Conservation (phyloP, 2,797 vertebrate species). For the Buceros bicornis region DNA sequence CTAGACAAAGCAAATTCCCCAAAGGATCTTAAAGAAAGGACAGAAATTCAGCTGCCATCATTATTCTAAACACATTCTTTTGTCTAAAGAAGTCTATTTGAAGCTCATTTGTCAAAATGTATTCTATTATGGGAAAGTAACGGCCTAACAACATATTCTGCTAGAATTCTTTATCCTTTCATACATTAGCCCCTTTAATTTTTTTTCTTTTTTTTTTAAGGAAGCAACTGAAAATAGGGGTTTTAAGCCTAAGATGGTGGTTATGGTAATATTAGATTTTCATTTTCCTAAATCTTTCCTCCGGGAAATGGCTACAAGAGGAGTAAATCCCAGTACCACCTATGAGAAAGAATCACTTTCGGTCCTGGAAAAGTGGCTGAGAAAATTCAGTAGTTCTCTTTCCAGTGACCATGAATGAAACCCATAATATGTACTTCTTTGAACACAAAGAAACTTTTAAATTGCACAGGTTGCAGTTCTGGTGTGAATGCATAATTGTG, state of each 20-base stretch:
- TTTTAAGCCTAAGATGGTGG: neutral
- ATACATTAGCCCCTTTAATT: neutral
- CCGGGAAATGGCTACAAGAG: neutral
- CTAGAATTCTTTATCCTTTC: neutral
- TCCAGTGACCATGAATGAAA: neutral
- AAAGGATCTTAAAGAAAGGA: neutral
- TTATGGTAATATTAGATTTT: neutral
- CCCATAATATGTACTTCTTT: neutral
- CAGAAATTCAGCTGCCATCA: neutral
- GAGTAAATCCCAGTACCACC: neutral
- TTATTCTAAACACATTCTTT: neutral
- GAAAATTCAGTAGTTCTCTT: neutral
- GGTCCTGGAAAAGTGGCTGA: neutral
- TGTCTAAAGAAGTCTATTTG: neutral
- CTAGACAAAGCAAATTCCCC: neutral
- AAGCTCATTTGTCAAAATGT: neutral
- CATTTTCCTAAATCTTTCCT: slow-evolving; percentile 9
- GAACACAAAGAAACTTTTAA: neutral
- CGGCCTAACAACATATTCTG: neutral
- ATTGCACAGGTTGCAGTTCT: neutral
- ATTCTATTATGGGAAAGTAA: neutral
- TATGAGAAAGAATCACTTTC: neutral
- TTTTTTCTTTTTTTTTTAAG: neutral
- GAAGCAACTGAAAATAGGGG: neutral
- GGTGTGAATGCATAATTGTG: neutral